Base-by-base conservation (phyloP, 2,888 invertebrate species). In the Sphecodes monilicornis region DNA sequence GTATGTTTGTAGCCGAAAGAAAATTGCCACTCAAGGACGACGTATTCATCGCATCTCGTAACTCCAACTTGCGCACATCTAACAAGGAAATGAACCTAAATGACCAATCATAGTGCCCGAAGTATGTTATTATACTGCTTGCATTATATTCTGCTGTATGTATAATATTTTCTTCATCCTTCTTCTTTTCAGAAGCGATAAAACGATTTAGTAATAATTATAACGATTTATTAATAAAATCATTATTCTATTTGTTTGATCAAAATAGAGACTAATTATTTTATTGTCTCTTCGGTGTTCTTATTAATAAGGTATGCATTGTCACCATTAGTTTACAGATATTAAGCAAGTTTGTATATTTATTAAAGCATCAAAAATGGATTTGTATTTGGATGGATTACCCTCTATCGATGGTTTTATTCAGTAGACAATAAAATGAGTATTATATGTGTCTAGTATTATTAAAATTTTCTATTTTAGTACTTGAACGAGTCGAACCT, bases 1-100 rank as follows among this genome's bases (percentile, higher is more conserved):
- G 36, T n/a, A 39, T 68, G n/a, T 68, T n/a, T 39, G 68, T 39
- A 0, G 39, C 39, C 68, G 68, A 39, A 57, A 69, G 50, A 54
- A 68, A 39, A 39, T n/a, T 39, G 68, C 39, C 39, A n/a, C n/a
- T 68, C 39, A 68, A 68, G 68, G 68, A n/a, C 39, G 68, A 22
- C 68, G 13, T 68, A 36, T 36, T 13, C 68, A n/a, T 39, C 68
- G 4, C n/a, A 5, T 68, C 66, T 22, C 66, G 39, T 39, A 11
- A 36, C 36, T 39, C 39, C 11, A 39, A 13, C 22, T 68, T 39
- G 39, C 39, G 13, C 39, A n/a, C 26, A 32, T 32, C 29, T 18
- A 8, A 4, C 36, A 13, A 39, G 22, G 36, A 68, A 68, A 39
- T n/a, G 22, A 68, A n/a, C 36, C 36, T 39, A 39, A 39, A 39